A percentile compares a stretch with the other conserved stretches of the same genome.
phyloP scores from a whole-genome alignment of 1,140 invertebrate species.

The Dryas iulia region DNA sequence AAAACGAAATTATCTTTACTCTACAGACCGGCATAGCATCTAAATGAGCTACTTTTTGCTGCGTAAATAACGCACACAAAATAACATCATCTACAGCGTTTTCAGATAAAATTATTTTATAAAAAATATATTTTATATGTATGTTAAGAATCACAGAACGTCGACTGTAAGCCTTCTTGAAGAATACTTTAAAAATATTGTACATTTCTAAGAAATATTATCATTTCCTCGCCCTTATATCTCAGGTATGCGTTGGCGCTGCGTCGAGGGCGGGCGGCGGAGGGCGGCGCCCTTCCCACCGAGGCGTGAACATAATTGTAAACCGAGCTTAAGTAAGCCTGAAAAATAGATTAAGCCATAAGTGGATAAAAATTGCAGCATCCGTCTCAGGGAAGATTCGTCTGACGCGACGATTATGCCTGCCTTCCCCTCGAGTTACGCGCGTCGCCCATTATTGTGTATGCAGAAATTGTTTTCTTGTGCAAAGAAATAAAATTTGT shows the following conservation, averaged over 20 bases:
- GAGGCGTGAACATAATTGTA: slow-evolving; percentile 28
- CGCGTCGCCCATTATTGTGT: not conserved
- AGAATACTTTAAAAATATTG: not conserved
- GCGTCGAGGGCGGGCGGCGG: not conserved
- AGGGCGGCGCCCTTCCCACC: slow-evolving; percentile 9
- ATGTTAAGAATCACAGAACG: not conserved
- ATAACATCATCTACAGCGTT: too few species aligned
- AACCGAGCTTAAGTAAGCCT: slow-evolving; percentile 24
- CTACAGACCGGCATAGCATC: too few species aligned
- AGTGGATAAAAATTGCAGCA: slow-evolving; percentile 29
- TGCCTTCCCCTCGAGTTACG: not conserved
- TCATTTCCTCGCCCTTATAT: not conserved
- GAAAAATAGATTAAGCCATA: slow-evolving; percentile 24
- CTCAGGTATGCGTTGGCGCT: not conserved
- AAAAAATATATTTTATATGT: too few species aligned
- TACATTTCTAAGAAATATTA: not conserved
- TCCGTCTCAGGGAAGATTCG: slow-evolving; percentile 7
- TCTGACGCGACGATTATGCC: slow-evolving; percentile 18
- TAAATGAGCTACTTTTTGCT: too few species aligned
- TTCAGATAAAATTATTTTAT: too few species aligned
- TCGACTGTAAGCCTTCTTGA: not conserved
- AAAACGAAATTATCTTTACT: too few species aligned
- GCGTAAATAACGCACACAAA: too few species aligned
- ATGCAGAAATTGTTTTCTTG: not conserved
- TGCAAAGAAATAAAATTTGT: not conserved